Evolutionary conservation across 2,888 invertebrate species (phyloP).

Genomic region (Lithodes maja): DNA sequence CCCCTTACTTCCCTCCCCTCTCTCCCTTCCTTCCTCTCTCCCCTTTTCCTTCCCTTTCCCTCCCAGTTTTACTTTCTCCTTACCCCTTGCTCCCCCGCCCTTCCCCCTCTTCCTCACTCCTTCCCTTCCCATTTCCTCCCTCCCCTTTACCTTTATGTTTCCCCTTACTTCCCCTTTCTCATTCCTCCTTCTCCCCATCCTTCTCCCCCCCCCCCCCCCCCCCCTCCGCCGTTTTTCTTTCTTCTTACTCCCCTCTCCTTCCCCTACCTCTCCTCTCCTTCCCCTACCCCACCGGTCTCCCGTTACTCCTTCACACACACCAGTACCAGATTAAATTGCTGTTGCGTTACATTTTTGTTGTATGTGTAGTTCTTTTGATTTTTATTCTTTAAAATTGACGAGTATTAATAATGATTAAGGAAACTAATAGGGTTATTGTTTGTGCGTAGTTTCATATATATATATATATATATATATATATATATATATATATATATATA

Average conservation of each 20-base stretch:
- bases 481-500: too few species aligned
- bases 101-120: background rate
- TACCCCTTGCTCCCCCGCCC: background rate
- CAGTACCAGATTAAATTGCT: too few species aligned
- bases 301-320: too few species aligned
- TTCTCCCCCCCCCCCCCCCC: background rate
- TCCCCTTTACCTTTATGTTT: background rate
- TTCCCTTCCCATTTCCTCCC: background rate
- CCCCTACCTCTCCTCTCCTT: background rate
- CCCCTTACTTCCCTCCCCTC: background rate
- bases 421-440: too few species aligned
- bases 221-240: background rate
- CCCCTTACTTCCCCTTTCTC: background rate
- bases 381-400: too few species aligned
- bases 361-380: too few species aligned
- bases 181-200: background rate
- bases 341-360: too few species aligned
- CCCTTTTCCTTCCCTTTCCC: background rate
- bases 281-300: background rate
- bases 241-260: background rate
- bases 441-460: too few species aligned
- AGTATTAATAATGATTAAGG: too few species aligned
- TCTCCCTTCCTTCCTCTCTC: background rate
- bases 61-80: background rate
- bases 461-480: too few species aligned